Percentiles rank a stretch among this genome's conserved stretches.
phyloP scores from a whole-genome alignment of 2,888 invertebrate genomes.

The Himalopsyche kuldschensis region DNA sequence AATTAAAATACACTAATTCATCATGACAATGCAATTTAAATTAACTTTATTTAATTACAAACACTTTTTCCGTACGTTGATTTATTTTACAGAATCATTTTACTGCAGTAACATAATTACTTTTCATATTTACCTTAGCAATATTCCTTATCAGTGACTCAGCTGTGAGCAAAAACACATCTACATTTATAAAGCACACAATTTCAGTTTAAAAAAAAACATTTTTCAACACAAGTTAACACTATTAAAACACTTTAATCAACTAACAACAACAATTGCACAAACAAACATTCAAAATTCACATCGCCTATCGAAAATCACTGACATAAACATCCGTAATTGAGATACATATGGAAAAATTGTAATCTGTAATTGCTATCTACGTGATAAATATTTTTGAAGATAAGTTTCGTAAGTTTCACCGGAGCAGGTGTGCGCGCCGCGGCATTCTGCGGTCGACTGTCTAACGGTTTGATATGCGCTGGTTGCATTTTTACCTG shows the following conservation, averaged over 20 bases:
- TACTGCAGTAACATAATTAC: neutral
- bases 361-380: neutral
- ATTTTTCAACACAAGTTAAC: neutral
- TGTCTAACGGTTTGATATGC: constrained; percentile 17
- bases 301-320: neutral
- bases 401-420: neutral
- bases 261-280: neutral
- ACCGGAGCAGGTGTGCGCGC: neutral
- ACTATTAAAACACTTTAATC: neutral
- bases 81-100: neutral
- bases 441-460: constrained; percentile 12
- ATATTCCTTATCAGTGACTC: neutral
- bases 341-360: neutral
- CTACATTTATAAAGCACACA: neutral
- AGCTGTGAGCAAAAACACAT: neutral
- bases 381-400: neutral
- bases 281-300: neutral
- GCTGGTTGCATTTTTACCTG: constrained; percentile 7
- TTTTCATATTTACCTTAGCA: neutral
- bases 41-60: too few species aligned
- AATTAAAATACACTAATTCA: too few species aligned
- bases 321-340: neutral
- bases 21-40: too few species aligned
- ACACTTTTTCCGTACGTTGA: neutral
- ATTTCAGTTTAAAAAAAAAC: neutral